Evolutionary conservation across 2,888 invertebrate genomes (phyloP).

Genomic region (Cantharis flavilabris): DNA sequence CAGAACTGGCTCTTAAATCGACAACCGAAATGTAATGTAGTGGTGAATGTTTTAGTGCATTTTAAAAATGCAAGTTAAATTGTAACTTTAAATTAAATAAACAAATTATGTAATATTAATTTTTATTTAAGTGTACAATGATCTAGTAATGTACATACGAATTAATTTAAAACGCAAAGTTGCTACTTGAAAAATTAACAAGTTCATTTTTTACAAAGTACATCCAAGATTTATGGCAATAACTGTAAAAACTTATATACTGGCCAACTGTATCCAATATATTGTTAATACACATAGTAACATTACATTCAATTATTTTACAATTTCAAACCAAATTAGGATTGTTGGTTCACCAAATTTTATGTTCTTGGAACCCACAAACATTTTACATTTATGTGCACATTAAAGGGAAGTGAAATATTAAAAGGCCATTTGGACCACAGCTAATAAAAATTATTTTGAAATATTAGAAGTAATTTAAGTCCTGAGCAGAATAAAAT

Average conservation of each 20-base stretch:
- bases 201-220: neutral
- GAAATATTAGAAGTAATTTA: neutral
- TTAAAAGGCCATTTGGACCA: neutral
- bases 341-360: neutral
- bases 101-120: conserved; percentile 2
- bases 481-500: neutral
- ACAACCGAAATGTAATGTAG: conserved; percentile 67
- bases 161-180: conserved; percentile 7
- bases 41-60: neutral
- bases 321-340: neutral
- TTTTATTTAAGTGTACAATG: conserved; percentile 25
- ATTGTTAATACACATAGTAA: conserved; percentile 13
- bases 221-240: conserved; percentile 5
- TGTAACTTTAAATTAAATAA: conserved; percentile 35
- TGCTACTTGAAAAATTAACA: neutral
- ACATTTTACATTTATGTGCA: neutral
- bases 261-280: conserved; percentile 12
- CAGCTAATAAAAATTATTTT: neutral
- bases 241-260: conserved; percentile 6
- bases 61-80: neutral
- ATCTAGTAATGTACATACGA: conserved; percentile 20
- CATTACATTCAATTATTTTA: conserved; percentile 10
- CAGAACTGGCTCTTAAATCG: conserved; percentile 84
- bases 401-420: neutral
- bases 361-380: neutral